Conservation (phyloP, 2,797 vertebrate genomes). For the Notoglanidium macrostoma region DNA sequence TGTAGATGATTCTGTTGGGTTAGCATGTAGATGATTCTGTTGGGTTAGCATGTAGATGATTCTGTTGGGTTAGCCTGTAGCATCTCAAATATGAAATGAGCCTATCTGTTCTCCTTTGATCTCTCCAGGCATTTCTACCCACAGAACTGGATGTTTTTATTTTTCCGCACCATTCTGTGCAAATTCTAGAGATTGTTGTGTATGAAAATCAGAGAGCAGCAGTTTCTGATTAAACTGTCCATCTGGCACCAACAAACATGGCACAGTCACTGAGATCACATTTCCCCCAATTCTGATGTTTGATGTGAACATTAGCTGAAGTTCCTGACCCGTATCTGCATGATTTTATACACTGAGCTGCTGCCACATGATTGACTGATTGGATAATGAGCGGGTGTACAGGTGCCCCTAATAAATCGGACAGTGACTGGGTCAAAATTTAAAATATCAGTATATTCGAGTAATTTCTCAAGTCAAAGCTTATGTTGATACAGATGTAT, state of each 20-base stretch:
- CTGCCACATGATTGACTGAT: not conserved
- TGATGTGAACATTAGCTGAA: not conserved
- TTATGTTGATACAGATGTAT: not conserved
- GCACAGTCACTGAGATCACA: not conserved
- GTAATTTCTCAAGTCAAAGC: not conserved
- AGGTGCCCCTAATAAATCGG: not conserved
- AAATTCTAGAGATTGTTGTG: not conserved
- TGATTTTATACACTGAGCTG: not conserved
- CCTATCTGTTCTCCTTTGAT: not conserved
- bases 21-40: no score
- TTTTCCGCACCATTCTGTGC: not conserved
- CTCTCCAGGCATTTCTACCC: no score
- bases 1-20: no score
- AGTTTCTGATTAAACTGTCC: not conserved
- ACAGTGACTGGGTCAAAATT: not conserved
- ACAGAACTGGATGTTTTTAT: not conserved
- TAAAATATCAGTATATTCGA: not conserved
- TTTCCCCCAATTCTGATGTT: not conserved
- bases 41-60: no score
- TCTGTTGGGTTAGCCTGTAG: no score
- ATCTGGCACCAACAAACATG: not conserved
- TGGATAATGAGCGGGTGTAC: not conserved
- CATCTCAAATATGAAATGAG: not conserved
- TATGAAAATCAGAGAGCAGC: not conserved
- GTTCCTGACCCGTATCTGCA: not conserved